A percentile compares a stretch with the other conserved stretches of the same genome.
Evolutionary conservation across 1,140 invertebrate genomes (phyloP).

Genomic region (Micrasema minimum): DNA sequence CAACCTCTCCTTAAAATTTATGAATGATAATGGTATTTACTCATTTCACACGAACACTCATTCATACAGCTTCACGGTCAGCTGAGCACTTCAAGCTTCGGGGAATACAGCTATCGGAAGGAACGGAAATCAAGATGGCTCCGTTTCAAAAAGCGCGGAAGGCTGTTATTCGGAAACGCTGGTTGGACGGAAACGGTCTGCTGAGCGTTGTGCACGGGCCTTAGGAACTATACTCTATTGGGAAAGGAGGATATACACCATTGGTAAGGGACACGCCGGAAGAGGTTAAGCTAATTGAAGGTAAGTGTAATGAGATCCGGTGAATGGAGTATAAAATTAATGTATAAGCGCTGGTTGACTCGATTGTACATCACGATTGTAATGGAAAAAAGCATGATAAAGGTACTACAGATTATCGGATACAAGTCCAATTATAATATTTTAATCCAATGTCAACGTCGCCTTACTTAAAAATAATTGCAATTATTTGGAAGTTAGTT

Average conservation of each 20-base stretch:
- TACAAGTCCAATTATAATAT: no score
- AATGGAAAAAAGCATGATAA: no score
- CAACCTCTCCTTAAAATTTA: conserved; percentile 2
- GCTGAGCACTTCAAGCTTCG: conserved; percentile 17
- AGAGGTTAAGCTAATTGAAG: conserved; percentile 36
- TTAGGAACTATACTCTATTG: no score
- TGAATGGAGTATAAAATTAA: no score
- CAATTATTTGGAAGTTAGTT: no score
- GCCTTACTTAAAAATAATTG: no score
- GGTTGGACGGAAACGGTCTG: conserved; percentile 14
- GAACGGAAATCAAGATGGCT: conserved; percentile 47
- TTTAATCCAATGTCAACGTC: no score
- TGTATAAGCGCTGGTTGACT: no score
- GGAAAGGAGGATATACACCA: conserved; percentile 45
- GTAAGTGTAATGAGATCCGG: conserved; percentile 29
- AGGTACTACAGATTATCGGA: no score
- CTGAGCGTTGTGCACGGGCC: conserved; percentile 19
- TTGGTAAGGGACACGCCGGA: conserved; percentile 40
- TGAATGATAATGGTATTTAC: conserved; percentile 34
- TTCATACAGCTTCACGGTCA: conserved; percentile 28
- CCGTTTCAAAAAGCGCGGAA: conserved; percentile 24
- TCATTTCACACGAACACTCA: conserved; percentile 14
- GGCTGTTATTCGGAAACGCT: conserved; percentile 26
- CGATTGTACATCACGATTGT: no score
- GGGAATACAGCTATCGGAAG: conserved; percentile 1